These are phyloP conservation scores for Clistopyga incitator DNA, from an alignment of 2,888 invertebrate species.

Conservation along the genomic window DNA sequence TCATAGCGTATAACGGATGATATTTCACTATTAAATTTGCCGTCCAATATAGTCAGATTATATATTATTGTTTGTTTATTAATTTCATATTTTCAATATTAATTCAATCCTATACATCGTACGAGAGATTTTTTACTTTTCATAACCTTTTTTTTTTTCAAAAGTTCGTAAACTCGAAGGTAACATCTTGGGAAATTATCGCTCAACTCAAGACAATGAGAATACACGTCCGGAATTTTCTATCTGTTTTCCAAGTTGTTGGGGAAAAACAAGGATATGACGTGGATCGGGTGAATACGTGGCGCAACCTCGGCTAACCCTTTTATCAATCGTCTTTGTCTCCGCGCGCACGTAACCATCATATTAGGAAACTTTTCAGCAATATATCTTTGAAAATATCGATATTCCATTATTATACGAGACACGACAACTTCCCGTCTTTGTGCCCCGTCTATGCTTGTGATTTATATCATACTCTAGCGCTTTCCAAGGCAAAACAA, in stretches of 20 bases:
- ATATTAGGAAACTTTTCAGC: constrained; percentile 72
- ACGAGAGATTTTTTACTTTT: no score
- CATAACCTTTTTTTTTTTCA: no score
- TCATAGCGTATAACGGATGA: not conserved
- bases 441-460: constrained; percentile 43
- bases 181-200: constrained; percentile 49
- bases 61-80: not conserved
- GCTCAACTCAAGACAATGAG: constrained; percentile 34
- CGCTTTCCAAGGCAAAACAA: constrained; percentile 11
- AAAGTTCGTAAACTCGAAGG: constrained; percentile 22
- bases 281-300: constrained; percentile 24
- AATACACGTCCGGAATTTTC: constrained; percentile 40
- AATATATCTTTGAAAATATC: constrained; percentile 70
- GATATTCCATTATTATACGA: constrained; percentile 68
- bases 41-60: not conserved
- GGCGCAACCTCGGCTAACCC: not conserved
- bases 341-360: constrained; percentile 64
- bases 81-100: no score
- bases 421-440: constrained; percentile 58
- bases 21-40: constrained; percentile 14
- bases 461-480: constrained; percentile 26
- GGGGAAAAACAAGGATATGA: constrained; percentile 44
- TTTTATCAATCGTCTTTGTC: constrained; percentile 47
- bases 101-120: no score
- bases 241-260: constrained; percentile 58